Base-by-base conservation (phyloP, 2,113 vertebrate species). In the Agelaius tricolor region DNA sequence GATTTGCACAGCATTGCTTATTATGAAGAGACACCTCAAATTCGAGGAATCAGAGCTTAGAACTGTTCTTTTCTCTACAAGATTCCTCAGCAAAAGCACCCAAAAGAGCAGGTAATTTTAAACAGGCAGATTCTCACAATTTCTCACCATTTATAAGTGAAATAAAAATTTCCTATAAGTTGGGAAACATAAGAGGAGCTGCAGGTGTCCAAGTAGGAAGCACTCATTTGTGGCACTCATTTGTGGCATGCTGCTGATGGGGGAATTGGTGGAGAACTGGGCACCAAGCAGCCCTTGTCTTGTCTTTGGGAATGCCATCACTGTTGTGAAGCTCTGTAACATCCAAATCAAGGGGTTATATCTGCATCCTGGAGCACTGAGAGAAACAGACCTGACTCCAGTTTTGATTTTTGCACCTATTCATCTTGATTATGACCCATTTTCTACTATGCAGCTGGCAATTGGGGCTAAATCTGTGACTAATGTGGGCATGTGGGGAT, bases 71-170 rank as follows among this genome's bases (percentile, higher is more conserved):
- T 94, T 80, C n/a, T 75, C 58, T 87, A 44, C 44, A 68, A 76
- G 72, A 41, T 72, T 81, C n/a, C 73, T 39, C 52, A 55, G 52
- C 10, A 77, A 75, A 91, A 87, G 44, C 55, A 74, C 55, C 68
- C 68, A n/a, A 78, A 87, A 75, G 68, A 87, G 66, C 26, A 58
- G 46, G 77, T 95, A 79, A 62, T 94, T 94, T 94, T 84, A n/a
- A 87, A 94, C 28, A 77, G 78, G 59, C 39, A 90, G 37, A 91
- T 81, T 95, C 43, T 87, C 57, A 51, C 52, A 8, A 47, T 84
- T 91, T 89, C 21, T 59, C 57, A 26, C n/a, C 23, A 26, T 35
- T 59, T 35, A 15, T 84, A 84, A 76, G 58, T 62, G 59, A 89
- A 94, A 81, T 74, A 66, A 69, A 74, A 30, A 78, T 89, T 87